Percentiles rank a stretch among this genome's conserved stretches.
Evolutionary conservation across 2,113 vertebrate genomes (phyloP).

Genomic region (Engraulis encrasicolus): DNA sequence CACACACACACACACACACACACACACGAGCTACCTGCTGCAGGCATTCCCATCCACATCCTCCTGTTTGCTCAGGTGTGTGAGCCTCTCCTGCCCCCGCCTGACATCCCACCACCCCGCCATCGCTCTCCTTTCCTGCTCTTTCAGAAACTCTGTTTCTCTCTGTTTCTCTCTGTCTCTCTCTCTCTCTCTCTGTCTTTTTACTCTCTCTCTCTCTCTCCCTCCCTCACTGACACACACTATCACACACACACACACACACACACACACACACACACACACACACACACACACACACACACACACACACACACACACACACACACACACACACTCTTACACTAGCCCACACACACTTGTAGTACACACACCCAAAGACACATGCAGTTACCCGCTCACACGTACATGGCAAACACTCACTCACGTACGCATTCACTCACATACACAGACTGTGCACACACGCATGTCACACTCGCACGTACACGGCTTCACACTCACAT

Average conservation of each 20-base stretch:
- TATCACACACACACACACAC: too few species aligned
- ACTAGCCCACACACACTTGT: background rate
- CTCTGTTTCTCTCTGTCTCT: too few species aligned
- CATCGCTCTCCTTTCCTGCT: background rate
- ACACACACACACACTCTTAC: background rate
- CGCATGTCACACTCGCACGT: background rate
- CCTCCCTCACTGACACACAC: too few species aligned
- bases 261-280: too few species aligned
- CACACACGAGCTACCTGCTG: slow-evolving; percentile 54
- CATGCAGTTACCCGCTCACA: background rate
- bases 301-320: background rate
- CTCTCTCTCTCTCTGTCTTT: too few species aligned
- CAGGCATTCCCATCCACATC: slow-evolving; percentile 14
- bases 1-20: slow-evolving; percentile 54
- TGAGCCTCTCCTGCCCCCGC: slow-evolving; percentile 43
- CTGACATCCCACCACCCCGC: background rate
- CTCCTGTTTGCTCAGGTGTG: slow-evolving; percentile 67
- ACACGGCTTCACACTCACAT: background rate
- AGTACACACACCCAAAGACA: background rate
- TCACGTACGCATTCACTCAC: background rate
- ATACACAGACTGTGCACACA: background rate
- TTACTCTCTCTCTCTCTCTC: too few species aligned
- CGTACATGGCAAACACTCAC: background rate
- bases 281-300: background rate
- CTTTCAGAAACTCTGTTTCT: background rate